Evolutionary conservation across 2,888 invertebrate species (phyloP), one percentile per base, ranked within the genome.

Genomic region (Limnephilus auricula): DNA sequence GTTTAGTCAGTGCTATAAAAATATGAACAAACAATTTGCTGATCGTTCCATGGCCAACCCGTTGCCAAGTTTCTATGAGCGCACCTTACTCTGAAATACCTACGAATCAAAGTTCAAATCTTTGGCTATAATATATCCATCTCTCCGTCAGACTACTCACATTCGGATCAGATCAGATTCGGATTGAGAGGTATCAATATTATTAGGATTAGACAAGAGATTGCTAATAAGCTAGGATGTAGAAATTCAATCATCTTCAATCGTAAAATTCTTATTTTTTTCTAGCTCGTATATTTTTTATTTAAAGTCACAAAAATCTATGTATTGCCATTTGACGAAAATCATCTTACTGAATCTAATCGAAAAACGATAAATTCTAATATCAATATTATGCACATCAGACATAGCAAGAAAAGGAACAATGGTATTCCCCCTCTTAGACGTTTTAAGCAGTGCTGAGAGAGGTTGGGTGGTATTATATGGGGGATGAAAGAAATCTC

Each of bases 401-500:
- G 50, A 5, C 65, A 65, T n/a, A 9, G 65, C 3, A 25, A 65
- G 65, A 65, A 65, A 65, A 25, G 18, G 65, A 65, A 65, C n/a
- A 65, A 25, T 25, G 25, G 25, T 65, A 2, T 65, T 65, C 25
- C 25, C 25, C 18, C 50, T 65, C 50, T 65, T 18, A 65, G 50
- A 65, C 25, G 50, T 65, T 65, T 25, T 65, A 3, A 30, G 18
- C 32, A 92, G 89, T 85, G 91, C 85, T 79, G 85, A 90, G 89
- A 89, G 87, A 89, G 88, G 80, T 79, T 89, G 90, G 92, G 92
- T 92, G 90, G 91, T 85, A 40, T 90, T 90, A 90, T 85, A 86
- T 85, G 89, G 89, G 92, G 91, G 91, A 91, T 92, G 79, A 91
- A 92, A 91, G 90, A 91, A 92, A 91, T 90, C 90, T 90, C 40